A percentile compares a stretch with the other conserved stretches of the same genome.
phyloP scores from a whole-genome alignment of 2,888 invertebrate genomes.

The Frankliniella fusca region DNA sequence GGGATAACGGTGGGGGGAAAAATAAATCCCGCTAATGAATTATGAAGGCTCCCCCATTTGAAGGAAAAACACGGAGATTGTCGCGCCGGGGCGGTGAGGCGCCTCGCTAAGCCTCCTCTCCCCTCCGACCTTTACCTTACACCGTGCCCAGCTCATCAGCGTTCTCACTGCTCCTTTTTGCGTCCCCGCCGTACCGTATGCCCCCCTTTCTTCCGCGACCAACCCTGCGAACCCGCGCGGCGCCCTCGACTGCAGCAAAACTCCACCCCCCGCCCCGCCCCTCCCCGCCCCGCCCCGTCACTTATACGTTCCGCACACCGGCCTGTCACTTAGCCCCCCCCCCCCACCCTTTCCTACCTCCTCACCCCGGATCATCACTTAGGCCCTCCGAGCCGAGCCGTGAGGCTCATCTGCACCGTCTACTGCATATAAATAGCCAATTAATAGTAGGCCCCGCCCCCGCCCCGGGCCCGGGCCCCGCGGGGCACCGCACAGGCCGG shows the following conservation, averaged over 20 bases:
- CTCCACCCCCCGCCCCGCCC: neutral
- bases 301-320: too few relatives aligned
- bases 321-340: neutral
- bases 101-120: neutral
- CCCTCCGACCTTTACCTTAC: neutral
- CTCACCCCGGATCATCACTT: too few relatives aligned
- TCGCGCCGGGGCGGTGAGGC: too few relatives aligned
- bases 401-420: neutral
- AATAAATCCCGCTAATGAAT: conserved; percentile 13
- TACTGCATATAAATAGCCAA: conserved; percentile 20
- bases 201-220: too few relatives aligned
- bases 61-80: neutral
- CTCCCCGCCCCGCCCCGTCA: neutral
- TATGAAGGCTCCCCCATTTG: neutral
- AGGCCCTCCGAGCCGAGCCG: neutral
- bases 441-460: neutral
- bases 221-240: too few relatives aligned
- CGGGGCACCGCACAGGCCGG: too few relatives aligned
- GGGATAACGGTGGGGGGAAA: neutral
- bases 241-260: neutral
- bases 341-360: neutral
- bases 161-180: too few relatives aligned
- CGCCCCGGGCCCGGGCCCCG: neutral
- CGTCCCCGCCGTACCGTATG: too few relatives aligned
- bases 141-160: too few relatives aligned